These are phyloP conservation scores for Corbicula japonica DNA, from an alignment of 2,888 invertebrate species.

Conservation along the genomic window DNA sequence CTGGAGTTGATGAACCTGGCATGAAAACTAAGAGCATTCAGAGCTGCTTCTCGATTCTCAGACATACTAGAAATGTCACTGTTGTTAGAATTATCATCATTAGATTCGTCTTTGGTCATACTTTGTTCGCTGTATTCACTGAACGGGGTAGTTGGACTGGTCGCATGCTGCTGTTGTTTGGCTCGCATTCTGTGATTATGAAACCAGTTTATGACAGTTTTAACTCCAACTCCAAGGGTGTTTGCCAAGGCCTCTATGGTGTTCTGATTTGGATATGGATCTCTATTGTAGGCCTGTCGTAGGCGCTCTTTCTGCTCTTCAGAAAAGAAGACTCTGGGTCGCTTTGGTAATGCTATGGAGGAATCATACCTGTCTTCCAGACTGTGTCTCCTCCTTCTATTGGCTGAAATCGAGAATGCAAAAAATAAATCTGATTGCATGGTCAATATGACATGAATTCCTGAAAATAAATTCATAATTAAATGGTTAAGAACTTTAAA, in stretches of 20 bases:
- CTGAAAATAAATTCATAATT: no score
- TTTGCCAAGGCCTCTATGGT: slow-evolving; percentile 98
- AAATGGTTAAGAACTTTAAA: no score
- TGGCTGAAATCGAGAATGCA: slow-evolving; percentile 88
- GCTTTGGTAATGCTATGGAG: slow-evolving; percentile 81
- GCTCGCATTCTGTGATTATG: slow-evolving; percentile 99
- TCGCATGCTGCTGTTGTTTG: slow-evolving; percentile 88
- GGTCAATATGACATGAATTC: no score
- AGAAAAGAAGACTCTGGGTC: slow-evolving; percentile 97
- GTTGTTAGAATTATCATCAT: slow-evolving; percentile 81
- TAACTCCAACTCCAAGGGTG: slow-evolving; percentile 95
- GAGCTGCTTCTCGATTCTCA: slow-evolving; percentile 66
- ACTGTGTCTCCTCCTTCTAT: slow-evolving; percentile 91
- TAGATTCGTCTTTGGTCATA: slow-evolving; percentile 74
- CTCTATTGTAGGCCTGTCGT: slow-evolving; percentile 96
- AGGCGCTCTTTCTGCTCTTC: slow-evolving; percentile 99
- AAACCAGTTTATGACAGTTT: slow-evolving; percentile 99
- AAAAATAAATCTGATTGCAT: no score
- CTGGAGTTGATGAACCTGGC: slow-evolving; percentile 67
- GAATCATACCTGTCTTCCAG: slow-evolving; percentile 84
- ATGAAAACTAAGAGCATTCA: slow-evolving; percentile 53
- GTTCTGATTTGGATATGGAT: slow-evolving; percentile 98
- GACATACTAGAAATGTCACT: slow-evolving; percentile 81
- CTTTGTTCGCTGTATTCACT: slow-evolving; percentile 59
- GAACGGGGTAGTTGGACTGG: slow-evolving; percentile 63